These are phyloP conservation scores for Schrankia costaestrigalis DNA, from an alignment of 2,888 invertebrate genomes.

Conservation along the genomic window DNA sequence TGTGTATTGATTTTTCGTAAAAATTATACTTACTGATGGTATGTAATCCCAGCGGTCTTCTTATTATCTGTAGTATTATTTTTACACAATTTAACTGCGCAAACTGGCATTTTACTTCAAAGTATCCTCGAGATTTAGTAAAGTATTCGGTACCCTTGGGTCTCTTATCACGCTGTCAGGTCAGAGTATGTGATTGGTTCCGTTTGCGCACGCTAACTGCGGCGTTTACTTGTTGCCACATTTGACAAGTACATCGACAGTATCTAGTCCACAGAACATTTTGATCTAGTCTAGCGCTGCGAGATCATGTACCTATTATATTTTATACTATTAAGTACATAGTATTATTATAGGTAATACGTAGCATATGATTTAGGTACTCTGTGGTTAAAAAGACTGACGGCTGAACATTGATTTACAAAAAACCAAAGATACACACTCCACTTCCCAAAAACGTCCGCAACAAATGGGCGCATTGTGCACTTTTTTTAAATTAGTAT, in stretches of 20 bases:
- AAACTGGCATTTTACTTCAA: slow-evolving; percentile 1
- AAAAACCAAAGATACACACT: too few species aligned
- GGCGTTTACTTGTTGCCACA: not conserved
- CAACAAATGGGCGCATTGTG: too few species aligned
- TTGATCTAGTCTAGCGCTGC: too few species aligned
- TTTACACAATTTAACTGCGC: slow-evolving; percentile 1
- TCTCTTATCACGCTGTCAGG: not conserved
- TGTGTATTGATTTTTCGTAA: slow-evolving; percentile 1
- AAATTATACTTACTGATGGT: slow-evolving; percentile 3
- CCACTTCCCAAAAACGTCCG: too few species aligned
- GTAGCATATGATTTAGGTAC: too few species aligned
- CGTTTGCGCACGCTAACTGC: not conserved
- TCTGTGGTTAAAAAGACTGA: too few species aligned
- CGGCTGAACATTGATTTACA: too few species aligned
- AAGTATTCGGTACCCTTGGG: not conserved
- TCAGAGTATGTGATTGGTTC: not conserved
- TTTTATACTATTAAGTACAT: too few species aligned
- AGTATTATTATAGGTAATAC: too few species aligned
- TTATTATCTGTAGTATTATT: slow-evolving; percentile 5
- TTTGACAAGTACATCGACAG: not conserved
- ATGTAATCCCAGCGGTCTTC: slow-evolving; percentile 2
- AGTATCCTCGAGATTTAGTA: not conserved
- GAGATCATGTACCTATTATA: too few species aligned
- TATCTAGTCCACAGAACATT: too few species aligned
- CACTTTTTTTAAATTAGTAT: too few species aligned